These are phyloP conservation scores for Silurus glanis DNA, from an alignment of 2,113 vertebrate species.

Conservation along the genomic window DNA sequence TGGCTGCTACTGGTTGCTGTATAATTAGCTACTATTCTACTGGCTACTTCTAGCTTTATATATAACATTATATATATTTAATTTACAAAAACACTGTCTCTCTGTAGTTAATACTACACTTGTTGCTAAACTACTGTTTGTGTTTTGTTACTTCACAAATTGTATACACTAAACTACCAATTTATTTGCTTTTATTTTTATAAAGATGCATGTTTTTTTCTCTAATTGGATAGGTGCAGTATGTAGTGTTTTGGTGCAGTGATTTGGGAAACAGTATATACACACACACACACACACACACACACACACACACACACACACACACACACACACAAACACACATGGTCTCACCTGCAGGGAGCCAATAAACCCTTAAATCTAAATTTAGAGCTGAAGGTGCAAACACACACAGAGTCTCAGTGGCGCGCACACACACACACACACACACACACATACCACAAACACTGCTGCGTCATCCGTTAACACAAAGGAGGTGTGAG, in stretches of 20 bases:
- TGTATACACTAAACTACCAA: not conserved
- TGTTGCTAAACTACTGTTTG: not conserved
- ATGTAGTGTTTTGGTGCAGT: not conserved
- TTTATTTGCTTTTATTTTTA: not conserved
- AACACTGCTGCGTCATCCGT: constrained; percentile 26
- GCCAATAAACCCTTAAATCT: constrained; percentile 1
- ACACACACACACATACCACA: constrained; percentile 17
- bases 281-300: constrained; percentile 9
- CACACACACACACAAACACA: constrained; percentile 4
- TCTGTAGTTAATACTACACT: not conserved
- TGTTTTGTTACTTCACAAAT: not conserved
- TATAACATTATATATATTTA: not conserved
- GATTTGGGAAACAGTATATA: not conserved
- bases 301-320: constrained; percentile 20
- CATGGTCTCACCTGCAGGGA: constrained; percentile 19
- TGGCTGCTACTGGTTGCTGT: no score
- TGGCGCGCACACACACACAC: constrained; percentile 1
- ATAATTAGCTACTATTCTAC: no score
- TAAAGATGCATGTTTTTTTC: not conserved
- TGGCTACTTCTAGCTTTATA: no score
- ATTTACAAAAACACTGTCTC: not conserved
- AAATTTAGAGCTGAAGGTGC: constrained; percentile 32
- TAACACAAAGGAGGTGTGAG: not conserved
- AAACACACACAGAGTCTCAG: constrained; percentile 28
- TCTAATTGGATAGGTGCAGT: not conserved